Conservation (phyloP, 2,113 vertebrate genomes). For the Cololabis saira region DNA sequence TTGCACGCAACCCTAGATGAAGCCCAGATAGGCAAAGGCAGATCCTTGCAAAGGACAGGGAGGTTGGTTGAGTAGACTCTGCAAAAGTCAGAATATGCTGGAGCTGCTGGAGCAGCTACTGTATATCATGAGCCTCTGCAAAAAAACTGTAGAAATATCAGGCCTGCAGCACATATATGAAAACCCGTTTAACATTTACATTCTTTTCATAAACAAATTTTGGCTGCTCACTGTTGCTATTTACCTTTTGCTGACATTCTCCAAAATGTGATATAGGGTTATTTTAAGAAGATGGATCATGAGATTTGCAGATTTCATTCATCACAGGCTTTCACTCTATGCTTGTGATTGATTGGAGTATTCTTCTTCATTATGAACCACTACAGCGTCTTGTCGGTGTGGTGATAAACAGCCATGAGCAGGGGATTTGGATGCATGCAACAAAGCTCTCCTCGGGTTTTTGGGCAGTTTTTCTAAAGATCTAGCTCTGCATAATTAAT, state of each 20-base stretch:
- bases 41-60: conserved; percentile 4
- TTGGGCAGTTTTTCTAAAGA: conserved; percentile 41
- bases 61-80: not conserved
- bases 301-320: conserved; percentile 68
- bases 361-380: conserved; percentile 61
- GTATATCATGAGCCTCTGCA: too few relatives aligned
- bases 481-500: conserved; percentile 75
- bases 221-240: conserved; percentile 42
- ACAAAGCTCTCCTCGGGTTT: conserved; percentile 48
- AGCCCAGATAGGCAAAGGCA: not conserved
- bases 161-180: not conserved
- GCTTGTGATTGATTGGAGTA: conserved; percentile 75
- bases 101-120: not conserved
- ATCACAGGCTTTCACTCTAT: conserved; percentile 42
- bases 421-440: conserved; percentile 54
- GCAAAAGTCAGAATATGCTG: not conserved
- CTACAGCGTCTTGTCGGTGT: conserved; percentile 10
- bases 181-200: conserved; percentile 17
- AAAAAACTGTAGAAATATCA: not conserved
- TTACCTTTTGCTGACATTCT: conserved; percentile 69
- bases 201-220: conserved; percentile 56
- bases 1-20: conserved; percentile 40
- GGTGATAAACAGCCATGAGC: conserved; percentile 54
- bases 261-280: conserved; percentile 55
- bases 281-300: conserved; percentile 72